Conservation (phyloP, 1,140 invertebrate genomes). For the Leptinotarsa undecemlineata region DNA sequence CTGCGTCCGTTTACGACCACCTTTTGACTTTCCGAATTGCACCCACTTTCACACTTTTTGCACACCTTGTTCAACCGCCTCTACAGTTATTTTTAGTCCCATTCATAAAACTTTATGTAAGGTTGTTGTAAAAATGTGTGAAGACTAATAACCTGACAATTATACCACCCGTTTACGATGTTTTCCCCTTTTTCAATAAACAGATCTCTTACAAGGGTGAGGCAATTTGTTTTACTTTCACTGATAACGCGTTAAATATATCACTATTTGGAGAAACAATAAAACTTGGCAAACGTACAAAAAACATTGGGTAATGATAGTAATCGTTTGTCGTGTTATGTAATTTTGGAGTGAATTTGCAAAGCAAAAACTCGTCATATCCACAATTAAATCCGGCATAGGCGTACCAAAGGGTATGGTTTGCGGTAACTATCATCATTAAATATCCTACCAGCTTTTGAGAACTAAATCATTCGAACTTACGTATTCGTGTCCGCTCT, state of each 20-base stretch:
- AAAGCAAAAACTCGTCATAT: neutral
- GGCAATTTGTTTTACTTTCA: neutral
- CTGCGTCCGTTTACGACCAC: neutral
- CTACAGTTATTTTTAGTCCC: constrained; percentile 2
- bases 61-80: neutral
- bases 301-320: neutral
- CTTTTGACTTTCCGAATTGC: constrained; percentile 1
- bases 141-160: neutral
- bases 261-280: neutral
- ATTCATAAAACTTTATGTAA: constrained; percentile 5
- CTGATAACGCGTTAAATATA: neutral
- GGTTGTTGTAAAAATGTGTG: constrained; percentile 3
- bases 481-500: too few species aligned
- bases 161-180: neutral
- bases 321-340: neutral
- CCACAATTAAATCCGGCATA: constrained; percentile 4
- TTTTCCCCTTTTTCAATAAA: neutral
- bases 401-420: neutral
- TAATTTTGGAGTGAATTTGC: neutral
- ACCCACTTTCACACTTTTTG: constrained; percentile 5
- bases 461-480: too few species aligned
- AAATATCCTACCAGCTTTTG: too few species aligned
- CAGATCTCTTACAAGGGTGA: neutral
- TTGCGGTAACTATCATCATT: too few species aligned
- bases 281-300: neutral